These are phyloP conservation scores for Gastrophysa polygoni DNA, from an alignment of 2,888 invertebrate genomes.

Conservation along the genomic window DNA sequence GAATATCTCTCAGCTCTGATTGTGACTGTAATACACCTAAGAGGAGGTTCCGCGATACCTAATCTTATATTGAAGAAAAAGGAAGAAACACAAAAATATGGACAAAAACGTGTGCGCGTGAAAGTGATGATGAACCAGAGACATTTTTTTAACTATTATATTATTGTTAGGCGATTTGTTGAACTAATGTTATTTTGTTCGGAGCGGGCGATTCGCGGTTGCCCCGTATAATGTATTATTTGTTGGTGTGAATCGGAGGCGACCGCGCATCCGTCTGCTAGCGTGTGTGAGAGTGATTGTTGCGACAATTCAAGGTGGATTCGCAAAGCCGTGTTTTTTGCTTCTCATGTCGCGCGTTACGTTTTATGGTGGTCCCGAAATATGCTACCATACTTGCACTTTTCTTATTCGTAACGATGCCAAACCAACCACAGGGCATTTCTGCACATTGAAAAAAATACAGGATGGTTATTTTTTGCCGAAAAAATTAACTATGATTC, in stretches of 20 bases:
- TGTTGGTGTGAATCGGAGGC: conserved; percentile 44
- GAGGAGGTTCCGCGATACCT: conserved; percentile 19
- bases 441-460: too few species aligned
- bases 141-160: conserved; percentile 57
- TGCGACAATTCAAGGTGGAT: conserved; percentile 39
- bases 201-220: conserved; percentile 29
- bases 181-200: conserved; percentile 49
- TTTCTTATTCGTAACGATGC: too few species aligned
- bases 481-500: too few species aligned
- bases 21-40: conserved; percentile 10
- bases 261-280: conserved; percentile 19
- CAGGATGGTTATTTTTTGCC: too few species aligned
- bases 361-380: too few species aligned
- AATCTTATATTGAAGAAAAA: conserved; percentile 15
- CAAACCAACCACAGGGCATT: too few species aligned
- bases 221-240: conserved; percentile 43
- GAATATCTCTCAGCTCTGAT: neutral
- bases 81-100: conserved; percentile 38
- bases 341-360: too few species aligned
- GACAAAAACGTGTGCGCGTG: conserved; percentile 29
- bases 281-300: conserved; percentile 47
- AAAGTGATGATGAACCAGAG: conserved; percentile 27
- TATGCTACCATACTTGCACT: too few species aligned
- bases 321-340: too few species aligned
- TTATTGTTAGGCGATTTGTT: conserved; percentile 60